Percentiles rank a stretch among this genome's conserved stretches.
These are phyloP conservation scores for Perdita meconis DNA, from an alignment of 2,888 invertebrate genomes.

Conservation along the genomic window DNA sequence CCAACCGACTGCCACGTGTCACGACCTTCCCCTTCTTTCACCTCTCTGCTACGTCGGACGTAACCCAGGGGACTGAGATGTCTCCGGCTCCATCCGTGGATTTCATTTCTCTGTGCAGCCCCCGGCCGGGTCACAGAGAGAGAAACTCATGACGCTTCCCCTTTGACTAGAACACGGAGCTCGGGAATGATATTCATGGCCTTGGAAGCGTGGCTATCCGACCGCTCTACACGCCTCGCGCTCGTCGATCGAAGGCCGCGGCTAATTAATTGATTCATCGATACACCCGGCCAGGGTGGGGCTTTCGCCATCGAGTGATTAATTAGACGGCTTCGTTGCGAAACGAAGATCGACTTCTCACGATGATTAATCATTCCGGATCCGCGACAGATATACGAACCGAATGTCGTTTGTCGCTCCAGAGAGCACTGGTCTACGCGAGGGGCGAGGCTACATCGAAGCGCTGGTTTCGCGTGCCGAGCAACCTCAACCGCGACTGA, in stretches of 20 bases:
- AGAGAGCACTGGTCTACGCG: neutral
- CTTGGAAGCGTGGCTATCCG: slow-evolving; percentile 29
- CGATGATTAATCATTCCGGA: slow-evolving; percentile 49
- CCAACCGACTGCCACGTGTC: slow-evolving; percentile 70
- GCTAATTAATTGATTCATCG: slow-evolving; percentile 66
- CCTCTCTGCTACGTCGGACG: neutral
- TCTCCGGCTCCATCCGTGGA: slow-evolving; percentile 22
- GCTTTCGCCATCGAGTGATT: slow-evolving; percentile 51
- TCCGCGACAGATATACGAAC: slow-evolving; percentile 41
- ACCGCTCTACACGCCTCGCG: slow-evolving; percentile 37
- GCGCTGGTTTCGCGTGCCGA: neutral
- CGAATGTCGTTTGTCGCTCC: slow-evolving; percentile 15
- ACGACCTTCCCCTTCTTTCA: neutral
- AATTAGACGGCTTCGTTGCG: slow-evolving; percentile 59
- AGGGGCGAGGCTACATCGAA: neutral
- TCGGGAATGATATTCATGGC: slow-evolving; percentile 25
- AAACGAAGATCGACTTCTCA: slow-evolving; percentile 56
- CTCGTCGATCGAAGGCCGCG: slow-evolving; percentile 52
- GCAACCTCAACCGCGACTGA: too few species aligned
- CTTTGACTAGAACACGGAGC: neutral
- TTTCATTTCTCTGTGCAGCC: slow-evolving; percentile 14
- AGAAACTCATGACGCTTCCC: neutral
- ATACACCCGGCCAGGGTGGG: slow-evolving; percentile 37
- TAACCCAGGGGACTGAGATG: slow-evolving; percentile 8
- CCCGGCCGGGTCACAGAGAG: too few species aligned